These are phyloP conservation scores for Geophilus truncorum DNA, from an alignment of 2,888 invertebrate species.

Conservation along the genomic window DNA sequence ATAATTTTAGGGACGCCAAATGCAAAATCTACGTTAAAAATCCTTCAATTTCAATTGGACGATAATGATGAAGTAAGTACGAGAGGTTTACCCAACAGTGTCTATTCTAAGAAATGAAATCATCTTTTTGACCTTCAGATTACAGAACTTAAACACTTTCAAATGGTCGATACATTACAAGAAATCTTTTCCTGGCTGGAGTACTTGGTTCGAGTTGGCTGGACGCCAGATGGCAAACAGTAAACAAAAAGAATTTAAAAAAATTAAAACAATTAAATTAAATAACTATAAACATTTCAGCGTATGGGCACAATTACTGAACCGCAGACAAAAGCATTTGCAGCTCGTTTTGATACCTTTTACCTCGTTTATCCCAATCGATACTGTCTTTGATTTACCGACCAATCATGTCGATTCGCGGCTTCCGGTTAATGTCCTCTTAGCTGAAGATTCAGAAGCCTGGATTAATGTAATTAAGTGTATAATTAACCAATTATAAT, in stretches of 20 bases:
- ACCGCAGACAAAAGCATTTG: conserved; percentile 77
- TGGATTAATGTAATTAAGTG: conserved; percentile 77
- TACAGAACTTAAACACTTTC: conserved; percentile 67
- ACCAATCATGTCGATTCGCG: conserved; percentile 50
- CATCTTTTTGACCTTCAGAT: conserved; percentile 41
- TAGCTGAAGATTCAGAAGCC: conserved; percentile 63
- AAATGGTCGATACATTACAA: conserved; percentile 68
- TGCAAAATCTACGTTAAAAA: conserved; percentile 79
- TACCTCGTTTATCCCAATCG: conserved; percentile 63
- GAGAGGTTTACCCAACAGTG: background rate
- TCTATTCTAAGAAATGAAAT: background rate
- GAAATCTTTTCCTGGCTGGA: conserved; percentile 88
- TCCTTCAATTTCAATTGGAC: conserved; percentile 59
- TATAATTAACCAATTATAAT: too few relatives aligned
- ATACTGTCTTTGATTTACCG: conserved; percentile 25
- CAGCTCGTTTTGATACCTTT: conserved; percentile 77
- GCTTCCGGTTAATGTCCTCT: conserved; percentile 48
- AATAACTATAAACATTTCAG: conserved; percentile 52
- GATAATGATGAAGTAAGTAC: conserved; percentile 39
- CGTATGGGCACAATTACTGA: conserved; percentile 86
- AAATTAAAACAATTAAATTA: background rate
- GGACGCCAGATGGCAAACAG: conserved; percentile 88
- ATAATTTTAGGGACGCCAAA: conserved; percentile 76
- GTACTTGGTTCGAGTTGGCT: conserved; percentile 89
- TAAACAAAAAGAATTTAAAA: conserved; percentile 54